Base-by-base conservation (phyloP, 2,113 vertebrate genomes). In the Struthidea cinerea region DNA sequence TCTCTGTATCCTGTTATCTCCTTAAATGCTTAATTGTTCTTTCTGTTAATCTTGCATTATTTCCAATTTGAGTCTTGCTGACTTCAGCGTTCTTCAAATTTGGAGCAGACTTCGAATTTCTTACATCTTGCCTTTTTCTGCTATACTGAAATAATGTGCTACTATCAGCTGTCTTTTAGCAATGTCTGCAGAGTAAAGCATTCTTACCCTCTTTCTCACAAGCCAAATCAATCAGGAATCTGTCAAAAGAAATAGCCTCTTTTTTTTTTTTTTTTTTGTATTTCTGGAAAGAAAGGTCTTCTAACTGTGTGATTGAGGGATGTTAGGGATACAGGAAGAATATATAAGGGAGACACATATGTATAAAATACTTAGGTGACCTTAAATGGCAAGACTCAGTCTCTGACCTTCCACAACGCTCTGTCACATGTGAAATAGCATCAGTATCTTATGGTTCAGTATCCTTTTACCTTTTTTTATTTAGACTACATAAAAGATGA, bases 281-380 rank as follows among this genome's bases (percentile, higher is more conserved):
- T 52, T 65, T 87, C 53, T 88, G 39, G 57, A 71, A 84, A 83
- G 20, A 61, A 83, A 53, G 7, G 7, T 61, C 35, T 84, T 81
- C 15, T 27, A 63, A 39, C 11, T 57, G 41, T 33, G 42, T 24
- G 69, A 47, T 7, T 57, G 23, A n/a, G 7, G 4, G 10, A 59
- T 71, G 4, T 46, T 55, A 63, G n/a, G 17, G 39, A 35, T 33
- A 56, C 7, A 47, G 33, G 24, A 88, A 65, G 20, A 49, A 20
- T 69, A 6, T 26, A 19, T 33, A 27, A 50, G 7, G 22, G 41
- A 92, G 14, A 69, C 0, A 0, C 4, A 23, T n/a, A 16, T 2
- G 0, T 32, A 33, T 52, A 60, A 60, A 71, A 59, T 65, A 46
- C 21, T 78, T 17, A 10, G 5, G 23, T 55, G 28, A 27, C 16